Conservation (phyloP, 1,140 invertebrate species). For the Drosophila pruinosa region DNA sequence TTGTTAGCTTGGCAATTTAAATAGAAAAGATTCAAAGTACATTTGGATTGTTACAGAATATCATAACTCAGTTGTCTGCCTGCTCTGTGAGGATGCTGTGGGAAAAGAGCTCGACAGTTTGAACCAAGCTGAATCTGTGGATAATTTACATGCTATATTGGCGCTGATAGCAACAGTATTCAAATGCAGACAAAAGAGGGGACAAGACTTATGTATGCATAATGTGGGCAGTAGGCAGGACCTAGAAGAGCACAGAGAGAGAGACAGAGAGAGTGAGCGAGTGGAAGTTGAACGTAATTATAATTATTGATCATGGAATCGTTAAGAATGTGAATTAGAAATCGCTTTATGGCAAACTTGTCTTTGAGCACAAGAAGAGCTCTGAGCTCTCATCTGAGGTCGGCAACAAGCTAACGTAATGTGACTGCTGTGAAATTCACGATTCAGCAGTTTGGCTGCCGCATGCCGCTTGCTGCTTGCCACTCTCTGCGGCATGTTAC, state of each 20-base stretch:
- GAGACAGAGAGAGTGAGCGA: not conserved
- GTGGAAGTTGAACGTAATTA: conserved; percentile 18
- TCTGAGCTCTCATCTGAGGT: not conserved
- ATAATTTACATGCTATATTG: conserved; percentile 42
- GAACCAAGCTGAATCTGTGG: not conserved
- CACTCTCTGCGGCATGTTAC: not conserved
- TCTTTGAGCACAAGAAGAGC: not conserved
- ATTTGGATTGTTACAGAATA: no score
- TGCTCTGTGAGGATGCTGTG: not conserved
- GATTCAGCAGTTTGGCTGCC: conserved; percentile 65
- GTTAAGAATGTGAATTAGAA: conserved; percentile 28
- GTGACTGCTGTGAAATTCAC: conserved; percentile 78
- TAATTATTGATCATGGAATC: conserved; percentile 45
- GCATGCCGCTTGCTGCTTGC: not conserved
- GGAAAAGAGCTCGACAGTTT: not conserved
- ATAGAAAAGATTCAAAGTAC: no score
- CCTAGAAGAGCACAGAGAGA: not conserved
- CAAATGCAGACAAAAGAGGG: conserved; percentile 13
- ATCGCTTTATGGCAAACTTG: conserved; percentile 34
- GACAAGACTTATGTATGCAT: conserved; percentile 1
- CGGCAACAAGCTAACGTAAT: conserved; percentile 44
- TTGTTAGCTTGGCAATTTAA: no score
- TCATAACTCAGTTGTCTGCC: no score
- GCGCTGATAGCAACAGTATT: conserved; percentile 6
- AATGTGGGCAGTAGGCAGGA: not conserved